These are phyloP conservation scores for Ophioninae sp. DNA, from an alignment of 2,888 invertebrate genomes.

Conservation along the genomic window DNA sequence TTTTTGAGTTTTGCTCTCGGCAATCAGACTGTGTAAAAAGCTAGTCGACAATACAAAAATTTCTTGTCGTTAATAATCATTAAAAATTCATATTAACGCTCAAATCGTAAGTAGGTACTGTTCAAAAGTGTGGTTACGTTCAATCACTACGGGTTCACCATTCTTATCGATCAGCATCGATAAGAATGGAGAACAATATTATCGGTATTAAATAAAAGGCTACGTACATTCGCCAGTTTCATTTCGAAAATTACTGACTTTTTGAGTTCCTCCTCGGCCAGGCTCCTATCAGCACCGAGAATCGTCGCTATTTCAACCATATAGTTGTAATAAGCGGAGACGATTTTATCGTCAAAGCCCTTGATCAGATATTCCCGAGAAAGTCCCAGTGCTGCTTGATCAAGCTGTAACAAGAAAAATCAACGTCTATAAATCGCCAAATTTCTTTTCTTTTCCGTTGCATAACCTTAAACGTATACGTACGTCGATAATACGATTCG, in stretches of 20 bases:
- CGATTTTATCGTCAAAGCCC: slow-evolving; percentile 91
- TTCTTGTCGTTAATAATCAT: background rate
- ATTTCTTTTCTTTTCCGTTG: background rate
- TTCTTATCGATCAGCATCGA: background rate
- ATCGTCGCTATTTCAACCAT: slow-evolving; percentile 94
- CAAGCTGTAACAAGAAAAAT: slow-evolving; percentile 84
- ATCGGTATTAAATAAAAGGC: background rate
- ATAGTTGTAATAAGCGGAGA: slow-evolving; percentile 92
- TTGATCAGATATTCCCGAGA: slow-evolving; percentile 93
- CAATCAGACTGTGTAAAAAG: background rate
- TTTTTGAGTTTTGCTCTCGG: no score
- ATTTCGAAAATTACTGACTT: slow-evolving; percentile 95
- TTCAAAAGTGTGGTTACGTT: no score
- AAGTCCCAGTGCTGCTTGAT: slow-evolving; percentile 92
- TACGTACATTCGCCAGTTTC: slow-evolving; percentile 93
- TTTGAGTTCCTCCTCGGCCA: slow-evolving; percentile 87
- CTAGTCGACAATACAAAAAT: background rate
- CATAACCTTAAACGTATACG: slow-evolving; percentile 75
- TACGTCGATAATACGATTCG: slow-evolving; percentile 92
- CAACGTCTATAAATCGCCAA: background rate
- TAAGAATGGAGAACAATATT: background rate
- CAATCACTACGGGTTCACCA: background rate
- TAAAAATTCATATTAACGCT: background rate
- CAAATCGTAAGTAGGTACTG: no score
- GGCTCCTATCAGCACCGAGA: slow-evolving; percentile 88